phyloP scores from a whole-genome alignment of 2,888 invertebrate species.

The Dasysyrphus albostriatus region DNA sequence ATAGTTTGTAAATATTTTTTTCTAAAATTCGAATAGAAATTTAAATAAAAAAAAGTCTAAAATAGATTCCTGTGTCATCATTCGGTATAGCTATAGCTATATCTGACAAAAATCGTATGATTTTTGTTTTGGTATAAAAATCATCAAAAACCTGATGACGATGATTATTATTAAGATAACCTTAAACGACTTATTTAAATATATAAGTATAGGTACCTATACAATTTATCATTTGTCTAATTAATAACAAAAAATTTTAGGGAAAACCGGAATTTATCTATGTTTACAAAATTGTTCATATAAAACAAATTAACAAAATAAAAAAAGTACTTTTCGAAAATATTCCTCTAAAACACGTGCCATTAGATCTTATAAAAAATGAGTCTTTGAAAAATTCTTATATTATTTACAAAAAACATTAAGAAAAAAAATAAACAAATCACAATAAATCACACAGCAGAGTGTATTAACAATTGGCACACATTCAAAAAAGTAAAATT shows the following conservation, averaged over 20 bases:
- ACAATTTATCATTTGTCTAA: constrained; percentile 20
- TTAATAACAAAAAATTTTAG: background rate
- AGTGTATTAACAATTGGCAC: constrained; percentile 50
- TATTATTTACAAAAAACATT: background rate
- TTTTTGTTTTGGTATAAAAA: background rate
- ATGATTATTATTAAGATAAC: background rate
- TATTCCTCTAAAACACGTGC: constrained; percentile 3
- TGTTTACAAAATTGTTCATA: constrained; percentile 4
- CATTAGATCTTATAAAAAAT: constrained; percentile 9
- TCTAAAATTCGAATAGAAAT: background rate
- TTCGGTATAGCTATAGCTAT: background rate
- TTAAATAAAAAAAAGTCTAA: background rate
- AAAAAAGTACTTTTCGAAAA: background rate
- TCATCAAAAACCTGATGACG: background rate
- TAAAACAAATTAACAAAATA: background rate
- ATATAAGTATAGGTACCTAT: background rate
- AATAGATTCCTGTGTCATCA: background rate
- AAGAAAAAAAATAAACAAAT: constrained; percentile 35
- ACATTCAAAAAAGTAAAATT: constrained; percentile 47
- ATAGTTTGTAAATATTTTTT: too few species aligned
- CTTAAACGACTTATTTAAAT: constrained; percentile 17
- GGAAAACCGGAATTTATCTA: constrained; percentile 7
- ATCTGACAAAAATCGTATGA: background rate
- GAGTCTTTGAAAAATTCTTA: background rate
- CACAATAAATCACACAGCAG: constrained; percentile 26